These are phyloP conservation scores for Nyctalus aviator DNA, from an alignment of 2,797 vertebrate species.

Conservation along the genomic window DNA sequence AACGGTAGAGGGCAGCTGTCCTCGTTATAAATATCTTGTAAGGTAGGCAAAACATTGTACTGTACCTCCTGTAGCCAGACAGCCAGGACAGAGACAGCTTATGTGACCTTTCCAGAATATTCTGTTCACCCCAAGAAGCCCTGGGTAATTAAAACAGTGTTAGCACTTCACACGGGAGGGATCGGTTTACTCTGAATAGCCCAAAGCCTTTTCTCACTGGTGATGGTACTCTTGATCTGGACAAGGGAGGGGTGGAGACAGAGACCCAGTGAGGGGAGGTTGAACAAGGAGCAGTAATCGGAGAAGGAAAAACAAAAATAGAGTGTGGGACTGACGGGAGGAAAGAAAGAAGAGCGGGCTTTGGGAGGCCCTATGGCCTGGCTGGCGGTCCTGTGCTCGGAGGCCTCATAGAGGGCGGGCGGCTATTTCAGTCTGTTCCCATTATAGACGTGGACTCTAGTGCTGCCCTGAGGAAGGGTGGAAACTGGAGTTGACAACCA, in stretches of 20 bases:
- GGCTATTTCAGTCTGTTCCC: constrained; percentile 26
- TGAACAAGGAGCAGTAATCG: constrained; percentile 15
- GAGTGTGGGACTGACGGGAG: not conserved
- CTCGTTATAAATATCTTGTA: constrained; percentile 60
- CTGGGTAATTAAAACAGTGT: constrained; percentile 53
- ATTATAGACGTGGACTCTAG: not conserved
- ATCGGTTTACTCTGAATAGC: constrained; percentile 57
- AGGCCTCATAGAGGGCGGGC: not conserved
- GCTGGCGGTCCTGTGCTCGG: not conserved
- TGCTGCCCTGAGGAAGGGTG: not conserved
- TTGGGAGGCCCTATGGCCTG: not conserved
- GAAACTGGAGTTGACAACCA: not conserved
- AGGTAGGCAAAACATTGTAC: constrained; percentile 22
- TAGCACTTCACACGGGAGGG: constrained; percentile 32
- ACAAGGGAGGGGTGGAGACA: not conserved
- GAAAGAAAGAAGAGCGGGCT: constrained; percentile 5
- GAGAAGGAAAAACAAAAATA: constrained; percentile 63
- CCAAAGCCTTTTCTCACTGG: constrained; percentile 44
- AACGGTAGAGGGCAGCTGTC: constrained; percentile 36
- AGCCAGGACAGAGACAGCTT: not conserved
- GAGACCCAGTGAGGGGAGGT: not conserved
- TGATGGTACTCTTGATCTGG: not conserved
- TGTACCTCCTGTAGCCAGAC: constrained; percentile 24
- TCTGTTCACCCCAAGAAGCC: constrained; percentile 40
- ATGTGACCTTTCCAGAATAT: constrained; percentile 55